Evolutionary conservation across 1,140 invertebrate species (phyloP).

Genomic region (Scaptomyza hsui): DNA sequence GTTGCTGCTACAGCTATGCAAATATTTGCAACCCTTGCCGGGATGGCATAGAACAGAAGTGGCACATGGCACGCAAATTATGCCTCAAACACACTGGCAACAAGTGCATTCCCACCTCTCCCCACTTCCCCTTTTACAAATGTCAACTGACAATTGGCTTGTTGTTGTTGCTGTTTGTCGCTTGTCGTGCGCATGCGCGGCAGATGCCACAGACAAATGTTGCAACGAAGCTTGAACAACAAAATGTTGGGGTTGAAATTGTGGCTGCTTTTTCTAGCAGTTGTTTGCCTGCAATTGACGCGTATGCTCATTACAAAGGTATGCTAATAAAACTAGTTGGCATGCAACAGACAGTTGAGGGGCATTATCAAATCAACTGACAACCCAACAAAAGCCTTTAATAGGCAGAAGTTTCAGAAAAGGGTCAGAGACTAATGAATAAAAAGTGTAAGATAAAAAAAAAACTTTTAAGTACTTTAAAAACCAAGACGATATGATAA

Average conservation of each 20-base stretch:
- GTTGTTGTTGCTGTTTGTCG: neutral
- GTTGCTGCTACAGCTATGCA: slow-evolving; percentile 22
- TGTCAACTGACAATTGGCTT: slow-evolving; percentile 40
- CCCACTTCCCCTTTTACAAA: slow-evolving; percentile 11
- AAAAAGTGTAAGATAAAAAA: too few relatives aligned
- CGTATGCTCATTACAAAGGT: slow-evolving; percentile 8
- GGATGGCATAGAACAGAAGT: neutral
- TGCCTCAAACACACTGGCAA: slow-evolving; percentile 22
- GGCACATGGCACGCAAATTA: slow-evolving; percentile 47
- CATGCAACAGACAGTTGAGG: slow-evolving; percentile 3
- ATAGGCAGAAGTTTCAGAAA: neutral
- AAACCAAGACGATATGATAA: too few relatives aligned
- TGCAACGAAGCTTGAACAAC: neutral
- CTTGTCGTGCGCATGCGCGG: slow-evolving; percentile 39
- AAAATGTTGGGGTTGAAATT: slow-evolving; percentile 15
- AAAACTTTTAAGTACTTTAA: too few relatives aligned
- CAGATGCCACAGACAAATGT: slow-evolving; percentile 36
- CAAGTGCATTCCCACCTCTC: slow-evolving; percentile 25
- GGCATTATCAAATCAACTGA: neutral
- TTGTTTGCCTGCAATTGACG: slow-evolving; percentile 11
- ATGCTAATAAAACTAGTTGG: neutral
- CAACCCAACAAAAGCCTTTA: neutral
- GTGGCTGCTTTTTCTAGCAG: slow-evolving; percentile 23
- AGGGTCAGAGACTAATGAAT: neutral
- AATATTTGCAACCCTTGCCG: slow-evolving; percentile 42